Conservation (phyloP, 2,113 vertebrate species). For the Melierax canorus region DNA sequence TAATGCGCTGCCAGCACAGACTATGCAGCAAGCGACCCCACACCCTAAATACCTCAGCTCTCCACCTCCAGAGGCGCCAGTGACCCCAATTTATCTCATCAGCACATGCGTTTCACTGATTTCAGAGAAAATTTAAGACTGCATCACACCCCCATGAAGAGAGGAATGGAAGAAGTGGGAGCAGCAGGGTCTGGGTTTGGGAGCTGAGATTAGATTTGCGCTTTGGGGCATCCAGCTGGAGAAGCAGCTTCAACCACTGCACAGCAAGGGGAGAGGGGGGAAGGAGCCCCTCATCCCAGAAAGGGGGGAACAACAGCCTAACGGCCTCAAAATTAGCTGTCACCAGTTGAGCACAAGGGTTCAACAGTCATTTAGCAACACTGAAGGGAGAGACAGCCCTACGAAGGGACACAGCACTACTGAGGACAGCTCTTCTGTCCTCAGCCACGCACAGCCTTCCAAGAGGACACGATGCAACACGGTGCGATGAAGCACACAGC, state of each 20-base stretch:
- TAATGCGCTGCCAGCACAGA: not conserved
- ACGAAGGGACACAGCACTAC: accelerated
- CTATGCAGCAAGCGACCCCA: accelerated
- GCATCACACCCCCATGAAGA: accelerated
- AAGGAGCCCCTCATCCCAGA: not conserved
- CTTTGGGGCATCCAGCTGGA: accelerated
- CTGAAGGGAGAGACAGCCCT: not conserved
- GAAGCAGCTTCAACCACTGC: not conserved
- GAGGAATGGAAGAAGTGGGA: accelerated
- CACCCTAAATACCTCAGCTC: not conserved
- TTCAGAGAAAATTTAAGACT: not conserved
- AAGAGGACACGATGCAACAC: accelerated
- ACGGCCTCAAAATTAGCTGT: accelerated
- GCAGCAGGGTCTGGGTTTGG: not conserved
- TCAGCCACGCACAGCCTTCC: not conserved
- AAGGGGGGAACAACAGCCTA: not conserved
- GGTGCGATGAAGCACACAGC: accelerated
- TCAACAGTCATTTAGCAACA: not conserved
- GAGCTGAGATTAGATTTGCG: not conserved
- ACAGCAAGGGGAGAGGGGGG: not conserved
- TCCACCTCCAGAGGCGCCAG: accelerated
- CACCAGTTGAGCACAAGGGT: accelerated
- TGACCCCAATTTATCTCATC: too few relatives aligned
- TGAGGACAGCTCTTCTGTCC: not conserved
- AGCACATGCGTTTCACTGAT: accelerated